Evolutionary conservation across 2,113 vertebrate genomes (phyloP).

Genomic region (Uropsilus gracilis): DNA sequence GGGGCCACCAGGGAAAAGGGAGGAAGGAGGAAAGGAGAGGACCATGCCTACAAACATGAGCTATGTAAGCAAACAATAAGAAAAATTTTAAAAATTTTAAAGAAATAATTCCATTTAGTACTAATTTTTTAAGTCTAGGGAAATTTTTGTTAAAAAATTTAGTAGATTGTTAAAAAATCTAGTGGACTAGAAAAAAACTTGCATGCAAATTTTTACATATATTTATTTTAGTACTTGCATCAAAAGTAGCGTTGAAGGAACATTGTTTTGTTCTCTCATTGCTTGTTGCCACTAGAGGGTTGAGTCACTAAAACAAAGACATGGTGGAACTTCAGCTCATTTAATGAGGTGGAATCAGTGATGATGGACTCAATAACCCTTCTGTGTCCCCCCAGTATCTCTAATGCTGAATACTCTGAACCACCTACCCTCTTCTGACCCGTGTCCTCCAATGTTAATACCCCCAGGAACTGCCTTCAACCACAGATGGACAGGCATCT

Average conservation of each 20-base stretch:
- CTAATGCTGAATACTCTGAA: neutral
- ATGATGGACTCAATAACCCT: neutral
- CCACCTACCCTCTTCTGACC: neutral
- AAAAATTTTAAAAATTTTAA: no score
- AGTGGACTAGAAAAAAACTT: no score
- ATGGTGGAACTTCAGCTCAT: neutral
- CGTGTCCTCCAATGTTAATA: rapidly evolving
- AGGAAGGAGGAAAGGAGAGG: no score
- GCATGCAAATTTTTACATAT: neutral
- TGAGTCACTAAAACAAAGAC: neutral
- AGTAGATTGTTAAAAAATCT: no score
- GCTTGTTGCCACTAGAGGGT: neutral
- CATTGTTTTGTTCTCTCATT: neutral
- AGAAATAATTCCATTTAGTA: no score
- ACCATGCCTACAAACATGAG: no score
- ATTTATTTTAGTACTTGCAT: slow-evolving; percentile 20
- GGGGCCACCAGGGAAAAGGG: no score
- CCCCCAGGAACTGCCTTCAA: neutral
- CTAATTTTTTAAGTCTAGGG: no score
- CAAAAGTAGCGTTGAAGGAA: slow-evolving; percentile 31
- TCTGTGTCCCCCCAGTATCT: rapidly evolving
- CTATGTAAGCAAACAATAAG: no score
- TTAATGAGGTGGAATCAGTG: neutral
- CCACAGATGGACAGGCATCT: neutral
- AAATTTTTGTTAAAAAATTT: no score